Evolutionary conservation across 2,888 invertebrate genomes (phyloP).

Genomic region (Himalopsyche tibetana): DNA sequence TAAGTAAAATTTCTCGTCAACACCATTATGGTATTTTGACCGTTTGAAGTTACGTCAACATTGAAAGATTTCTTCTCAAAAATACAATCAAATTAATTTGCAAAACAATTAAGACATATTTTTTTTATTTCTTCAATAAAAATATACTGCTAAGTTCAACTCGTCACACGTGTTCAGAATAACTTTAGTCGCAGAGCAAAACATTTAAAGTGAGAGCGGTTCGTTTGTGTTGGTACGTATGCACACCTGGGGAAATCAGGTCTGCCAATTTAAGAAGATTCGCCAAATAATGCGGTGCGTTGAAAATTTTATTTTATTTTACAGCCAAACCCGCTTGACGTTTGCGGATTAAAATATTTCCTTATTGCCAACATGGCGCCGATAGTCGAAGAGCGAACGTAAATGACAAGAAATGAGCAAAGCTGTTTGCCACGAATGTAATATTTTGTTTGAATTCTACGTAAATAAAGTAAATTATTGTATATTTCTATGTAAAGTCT

Average conservation of each 20-base stretch:
- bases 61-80: too few species aligned
- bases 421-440: too few species aligned
- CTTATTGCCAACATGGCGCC: slow-evolving; percentile 16
- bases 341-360: slow-evolving; percentile 30
- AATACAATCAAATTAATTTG: too few species aligned
- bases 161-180: not conserved
- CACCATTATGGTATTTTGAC: too few species aligned
- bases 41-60: too few species aligned
- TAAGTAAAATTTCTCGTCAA: too few species aligned
- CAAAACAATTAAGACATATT: too few species aligned
- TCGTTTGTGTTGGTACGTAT: slow-evolving; percentile 37
- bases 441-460: too few species aligned
- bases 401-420: slow-evolving; percentile 8
- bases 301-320: slow-evolving; percentile 34
- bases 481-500: too few species aligned
- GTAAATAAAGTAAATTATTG: too few species aligned
- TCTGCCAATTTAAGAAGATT: slow-evolving; percentile 55
- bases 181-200: not conserved
- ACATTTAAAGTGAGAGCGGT: not conserved
- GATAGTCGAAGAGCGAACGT: not conserved
- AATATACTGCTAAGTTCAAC: not conserved
- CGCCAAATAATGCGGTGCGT: slow-evolving; percentile 29
- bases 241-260: slow-evolving; percentile 59
- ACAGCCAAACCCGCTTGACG: not conserved
- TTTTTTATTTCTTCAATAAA: not conserved